phyloP scores from a whole-genome alignment of 2,797 vertebrate genomes.

The Micrastur ruficollis region DNA sequence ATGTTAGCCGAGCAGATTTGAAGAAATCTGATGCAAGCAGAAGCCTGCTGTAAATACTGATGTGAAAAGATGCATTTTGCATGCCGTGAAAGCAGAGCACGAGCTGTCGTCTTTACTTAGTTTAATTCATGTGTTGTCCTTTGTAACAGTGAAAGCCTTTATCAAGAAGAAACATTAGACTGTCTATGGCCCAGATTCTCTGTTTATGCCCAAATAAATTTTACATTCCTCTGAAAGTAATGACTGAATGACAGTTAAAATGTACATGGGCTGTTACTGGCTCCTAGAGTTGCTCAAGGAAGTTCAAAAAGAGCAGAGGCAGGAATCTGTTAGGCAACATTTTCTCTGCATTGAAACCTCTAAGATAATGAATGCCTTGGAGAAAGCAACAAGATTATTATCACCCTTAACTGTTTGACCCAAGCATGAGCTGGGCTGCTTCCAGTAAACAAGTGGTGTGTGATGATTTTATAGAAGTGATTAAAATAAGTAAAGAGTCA shows the following conservation, averaged over 20 bases:
- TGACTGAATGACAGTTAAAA: not conserved
- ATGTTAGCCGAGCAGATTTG: not conserved
- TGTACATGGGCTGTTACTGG: not conserved
- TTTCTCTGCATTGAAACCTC: not conserved
- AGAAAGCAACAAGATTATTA: not conserved
- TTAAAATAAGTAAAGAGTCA: not conserved
- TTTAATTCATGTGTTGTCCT: not conserved
- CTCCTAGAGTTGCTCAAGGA: not conserved
- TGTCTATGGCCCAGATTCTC: not conserved
- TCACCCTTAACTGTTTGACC: not conserved
- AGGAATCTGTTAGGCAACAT: not conserved
- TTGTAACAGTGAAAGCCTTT: not conserved
- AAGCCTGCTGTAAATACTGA: not conserved
- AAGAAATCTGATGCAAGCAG: not conserved
- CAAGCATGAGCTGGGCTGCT: not conserved
- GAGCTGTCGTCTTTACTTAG: not conserved
- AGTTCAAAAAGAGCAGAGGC: not conserved
- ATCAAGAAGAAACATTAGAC: not conserved
- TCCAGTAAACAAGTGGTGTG: not conserved
- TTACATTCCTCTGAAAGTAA: not conserved
- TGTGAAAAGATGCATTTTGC: not conserved
- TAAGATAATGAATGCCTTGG: not conserved
- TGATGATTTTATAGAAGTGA: not conserved
- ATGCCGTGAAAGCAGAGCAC: not conserved
- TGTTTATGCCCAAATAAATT: not conserved